phyloP scores from a whole-genome alignment of 2,888 invertebrate species.

The Drosophila hamatofila region DNA sequence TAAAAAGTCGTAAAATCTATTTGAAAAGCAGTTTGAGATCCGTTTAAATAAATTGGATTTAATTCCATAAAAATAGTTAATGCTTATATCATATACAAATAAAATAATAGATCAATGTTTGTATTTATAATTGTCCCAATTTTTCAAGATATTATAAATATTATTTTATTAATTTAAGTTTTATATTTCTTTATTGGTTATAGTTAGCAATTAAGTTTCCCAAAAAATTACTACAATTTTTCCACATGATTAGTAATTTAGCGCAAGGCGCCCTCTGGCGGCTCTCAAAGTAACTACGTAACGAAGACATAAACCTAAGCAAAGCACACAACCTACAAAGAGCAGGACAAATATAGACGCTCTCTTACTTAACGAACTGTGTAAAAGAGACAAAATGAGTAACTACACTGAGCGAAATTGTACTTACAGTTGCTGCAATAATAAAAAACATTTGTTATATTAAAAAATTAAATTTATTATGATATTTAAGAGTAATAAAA shows the following conservation, averaged over 20 bases:
- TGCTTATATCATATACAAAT: no score
- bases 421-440: rapidly evolving
- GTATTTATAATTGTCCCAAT: no score
- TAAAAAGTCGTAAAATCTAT: neutral
- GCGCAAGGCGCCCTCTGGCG: neutral
- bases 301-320: conserved; percentile 3
- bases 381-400: conserved; percentile 3
- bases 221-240: no score
- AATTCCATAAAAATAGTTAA: neutral
- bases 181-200: no score
- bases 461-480: neutral
- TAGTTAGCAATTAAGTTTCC: no score
- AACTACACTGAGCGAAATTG: conserved; percentile 33
- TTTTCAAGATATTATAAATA: no score
- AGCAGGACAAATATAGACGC: neutral
- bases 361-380: neutral
- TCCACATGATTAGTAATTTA: no score
- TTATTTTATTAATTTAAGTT: no score
- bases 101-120: no score
- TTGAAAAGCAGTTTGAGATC: conserved; percentile 3
- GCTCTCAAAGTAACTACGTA: neutral
- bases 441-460: neutral
- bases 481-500: neutral
- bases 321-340: conserved; percentile 24
- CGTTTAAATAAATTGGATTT: neutral